Base-by-base conservation (phyloP, 2,888 invertebrate species). In the Torymus auratus region DNA sequence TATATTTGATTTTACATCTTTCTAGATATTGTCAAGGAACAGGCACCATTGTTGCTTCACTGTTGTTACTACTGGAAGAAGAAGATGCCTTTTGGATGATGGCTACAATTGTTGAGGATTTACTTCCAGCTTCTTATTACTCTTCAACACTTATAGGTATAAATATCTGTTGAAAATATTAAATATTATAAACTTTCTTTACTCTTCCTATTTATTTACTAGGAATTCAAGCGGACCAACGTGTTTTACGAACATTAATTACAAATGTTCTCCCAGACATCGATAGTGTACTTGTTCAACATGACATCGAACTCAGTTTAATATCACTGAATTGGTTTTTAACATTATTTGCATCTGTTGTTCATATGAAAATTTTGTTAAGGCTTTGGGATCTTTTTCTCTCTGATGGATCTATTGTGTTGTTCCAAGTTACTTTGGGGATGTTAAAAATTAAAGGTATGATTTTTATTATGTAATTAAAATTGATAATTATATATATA, bases 41-140 rank as follows among this genome's bases (percentile, higher is more conserved):
- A 84, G 96, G 97, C 73, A 96, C 96, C 92, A 98, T 99, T 89
- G 98, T 96, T 50, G 98, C 98, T 15, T 97, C 97, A 58, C 92
- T 99, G 69, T 92, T 99, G 81, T 92, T 99, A 10, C 94, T 99
- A 81, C 94, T 99, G 93, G 99, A 99, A 91, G 99, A 99, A 92
- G 99, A 99, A 92, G 98, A 98, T 92, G 96, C 97, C 60, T 99
- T 99, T 92, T 99, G 99, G 99, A 96, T 99, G 92, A 97, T 99
- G 97, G 96, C 98, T 85, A 96, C 98, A 4, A 97, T 99, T 86
- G 97, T 99, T n/a, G 99, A 99, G 93, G 99, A 99, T 91, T 93
- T 99, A 14, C 92, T 99, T 83, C 99, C 99, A 56, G 97, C 99
- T 73, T 98, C 98, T 1, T 99, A 99, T 92, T 99, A 98, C 91